Percentiles rank a stretch among this genome's conserved stretches.
phyloP scores from a whole-genome alignment of 2,797 vertebrate species.

The Selene dorsalis region DNA sequence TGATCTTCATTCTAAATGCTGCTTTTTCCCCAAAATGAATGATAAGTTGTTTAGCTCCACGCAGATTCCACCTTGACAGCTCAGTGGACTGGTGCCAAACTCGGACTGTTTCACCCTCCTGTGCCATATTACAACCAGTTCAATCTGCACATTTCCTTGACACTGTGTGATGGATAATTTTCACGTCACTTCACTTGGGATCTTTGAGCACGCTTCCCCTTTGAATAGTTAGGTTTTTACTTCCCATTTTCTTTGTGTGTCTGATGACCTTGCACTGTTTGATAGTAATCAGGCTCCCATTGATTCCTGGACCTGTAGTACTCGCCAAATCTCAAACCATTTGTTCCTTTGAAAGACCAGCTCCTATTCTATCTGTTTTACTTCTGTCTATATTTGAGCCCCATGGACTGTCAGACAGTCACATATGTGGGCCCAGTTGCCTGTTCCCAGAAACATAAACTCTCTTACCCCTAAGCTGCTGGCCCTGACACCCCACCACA shows the following conservation, averaged over 20 bases:
- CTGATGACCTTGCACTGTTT: slow-evolving; percentile 26
- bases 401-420: slow-evolving; percentile 7
- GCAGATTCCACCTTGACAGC: neutral
- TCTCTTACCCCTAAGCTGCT: slow-evolving; percentile 24
- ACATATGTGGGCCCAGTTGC: slow-evolving; percentile 54
- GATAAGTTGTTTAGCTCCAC: neutral
- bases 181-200: neutral
- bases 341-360: neutral
- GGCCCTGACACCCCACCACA: slow-evolving; percentile 44
- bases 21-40: neutral
- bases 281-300: slow-evolving; percentile 6
- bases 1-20: neutral
- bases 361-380: slow-evolving; percentile 13
- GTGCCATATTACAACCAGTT: neutral
- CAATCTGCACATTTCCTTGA: neutral
- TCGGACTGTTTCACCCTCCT: neutral
- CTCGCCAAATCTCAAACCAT: neutral
- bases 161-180: neutral
- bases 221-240: neutral
- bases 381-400: slow-evolving; percentile 23
- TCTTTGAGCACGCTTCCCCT: neutral
- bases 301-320: neutral
- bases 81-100: slow-evolving; percentile 2
- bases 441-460: slow-evolving; percentile 54
- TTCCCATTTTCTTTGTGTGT: neutral